phyloP scores from a whole-genome alignment of 2,888 invertebrate species.

The Morinoia aosen region DNA sequence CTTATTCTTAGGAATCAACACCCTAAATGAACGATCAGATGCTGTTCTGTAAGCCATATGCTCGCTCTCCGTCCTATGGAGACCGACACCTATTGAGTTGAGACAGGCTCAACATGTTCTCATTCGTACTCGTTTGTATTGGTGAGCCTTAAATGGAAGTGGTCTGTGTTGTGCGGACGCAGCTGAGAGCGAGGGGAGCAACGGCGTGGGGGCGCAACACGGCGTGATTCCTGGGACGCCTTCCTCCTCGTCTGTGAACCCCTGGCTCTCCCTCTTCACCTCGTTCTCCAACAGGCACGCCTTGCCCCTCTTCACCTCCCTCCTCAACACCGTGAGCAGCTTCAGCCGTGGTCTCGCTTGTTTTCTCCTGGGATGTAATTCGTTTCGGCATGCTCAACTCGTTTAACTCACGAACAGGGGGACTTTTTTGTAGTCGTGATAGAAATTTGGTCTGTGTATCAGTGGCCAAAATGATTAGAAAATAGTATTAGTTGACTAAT shows the following conservation, averaged over 20 bases:
- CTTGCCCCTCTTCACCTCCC: constrained; percentile 95
- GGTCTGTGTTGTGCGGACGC: too few species aligned
- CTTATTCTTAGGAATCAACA: too few species aligned
- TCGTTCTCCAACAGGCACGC: constrained; percentile 79
- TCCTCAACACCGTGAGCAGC: constrained; percentile 82
- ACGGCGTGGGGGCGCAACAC: background rate
- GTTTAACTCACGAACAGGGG: too few species aligned
- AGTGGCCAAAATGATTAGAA: background rate
- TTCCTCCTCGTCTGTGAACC: constrained; percentile 30
- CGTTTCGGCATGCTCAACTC: too few species aligned
- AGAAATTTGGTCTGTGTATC: background rate
- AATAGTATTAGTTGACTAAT: background rate
- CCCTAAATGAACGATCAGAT: constrained; percentile 68
- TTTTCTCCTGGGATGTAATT: too few species aligned
- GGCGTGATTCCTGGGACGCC: background rate
- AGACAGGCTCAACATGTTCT: background rate
- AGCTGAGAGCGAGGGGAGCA: too few species aligned
- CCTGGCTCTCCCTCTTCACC: constrained; percentile 43
- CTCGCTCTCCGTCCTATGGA: too few species aligned
- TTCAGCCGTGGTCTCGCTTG: too few species aligned
- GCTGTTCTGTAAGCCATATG: constrained; percentile 72
- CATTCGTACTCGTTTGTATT: background rate
- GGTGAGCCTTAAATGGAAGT: too few species aligned
- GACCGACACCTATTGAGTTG: background rate
- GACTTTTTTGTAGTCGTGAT: background rate